Conservation (phyloP, 2,888 invertebrate genomes). For the Lepeophtheirus nordmannii region DNA sequence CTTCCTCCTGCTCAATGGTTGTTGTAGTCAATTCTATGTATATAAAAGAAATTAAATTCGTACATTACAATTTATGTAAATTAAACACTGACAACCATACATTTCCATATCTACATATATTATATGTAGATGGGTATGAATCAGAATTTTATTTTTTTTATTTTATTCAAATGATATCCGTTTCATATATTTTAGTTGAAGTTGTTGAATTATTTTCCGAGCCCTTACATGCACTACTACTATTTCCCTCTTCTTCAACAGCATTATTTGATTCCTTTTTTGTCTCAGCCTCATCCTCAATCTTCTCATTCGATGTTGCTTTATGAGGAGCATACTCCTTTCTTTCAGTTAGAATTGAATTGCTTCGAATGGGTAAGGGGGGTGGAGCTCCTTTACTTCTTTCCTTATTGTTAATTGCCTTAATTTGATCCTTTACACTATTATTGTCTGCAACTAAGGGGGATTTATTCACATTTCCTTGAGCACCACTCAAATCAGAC, state of each 20-base stretch:
- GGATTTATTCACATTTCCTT: too few relatives aligned
- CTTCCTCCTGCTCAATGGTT: too few relatives aligned
- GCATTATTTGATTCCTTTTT: background rate
- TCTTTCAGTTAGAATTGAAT: background rate
- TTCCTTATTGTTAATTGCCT: background rate
- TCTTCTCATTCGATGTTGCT: background rate
- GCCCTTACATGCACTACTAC: background rate
- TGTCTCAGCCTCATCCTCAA: background rate
- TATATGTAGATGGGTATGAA: too few relatives aligned
- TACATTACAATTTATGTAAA: too few relatives aligned
- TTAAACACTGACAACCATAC: too few relatives aligned
- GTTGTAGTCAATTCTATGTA: too few relatives aligned
- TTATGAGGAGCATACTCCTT: background rate
- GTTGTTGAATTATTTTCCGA: background rate
- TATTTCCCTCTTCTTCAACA: background rate
- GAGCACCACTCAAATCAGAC: too few relatives aligned
- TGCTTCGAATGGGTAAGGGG: background rate
- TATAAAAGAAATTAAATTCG: too few relatives aligned
- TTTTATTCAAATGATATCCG: background rate
- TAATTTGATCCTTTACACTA: background rate
- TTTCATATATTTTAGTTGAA: conserved; percentile 5
- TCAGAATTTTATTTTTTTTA: too few relatives aligned
- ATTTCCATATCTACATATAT: too few relatives aligned
- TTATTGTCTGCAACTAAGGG: background rate
- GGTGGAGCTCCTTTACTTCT: background rate